Percentiles rank a stretch among this genome's conserved stretches.
These are phyloP conservation scores for Maniola hyperantus DNA, from an alignment of 2,888 invertebrate genomes.

Conservation along the genomic window DNA sequence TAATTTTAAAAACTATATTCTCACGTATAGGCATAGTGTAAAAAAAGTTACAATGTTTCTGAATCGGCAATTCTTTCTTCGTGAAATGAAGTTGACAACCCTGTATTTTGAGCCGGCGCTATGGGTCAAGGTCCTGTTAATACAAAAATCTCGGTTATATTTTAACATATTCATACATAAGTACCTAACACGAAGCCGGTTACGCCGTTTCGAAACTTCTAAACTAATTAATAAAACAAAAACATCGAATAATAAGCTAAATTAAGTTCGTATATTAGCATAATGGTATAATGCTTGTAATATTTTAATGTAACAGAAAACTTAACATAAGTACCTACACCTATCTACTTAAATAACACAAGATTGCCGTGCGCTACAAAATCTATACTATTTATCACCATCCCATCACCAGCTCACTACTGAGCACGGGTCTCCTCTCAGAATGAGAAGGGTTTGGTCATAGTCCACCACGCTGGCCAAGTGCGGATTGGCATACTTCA, in stretches of 20 bases:
- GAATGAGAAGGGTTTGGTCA: too few species aligned
- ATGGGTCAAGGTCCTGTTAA: constrained; percentile 50
- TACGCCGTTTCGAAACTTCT: constrained; percentile 29
- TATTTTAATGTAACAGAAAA: not conserved
- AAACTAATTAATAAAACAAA: constrained; percentile 24
- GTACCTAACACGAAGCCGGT: constrained; percentile 27
- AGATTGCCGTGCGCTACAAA: not conserved
- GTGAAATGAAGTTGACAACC: constrained; percentile 1
- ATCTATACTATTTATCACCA: too few species aligned
- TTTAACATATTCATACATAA: constrained; percentile 35
- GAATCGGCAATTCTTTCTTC: too few species aligned
- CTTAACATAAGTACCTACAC: not conserved
- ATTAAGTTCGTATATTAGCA: constrained; percentile 1
- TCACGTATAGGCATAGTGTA: too few species aligned
- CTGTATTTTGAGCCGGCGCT: constrained; percentile 44
- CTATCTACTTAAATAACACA: not conserved
- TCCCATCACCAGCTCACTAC: too few species aligned
- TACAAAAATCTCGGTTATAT: constrained; percentile 38
- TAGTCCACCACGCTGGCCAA: too few species aligned
- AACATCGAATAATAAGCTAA: constrained; percentile 17
- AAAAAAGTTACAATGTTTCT: too few species aligned
- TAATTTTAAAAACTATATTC: too few species aligned
- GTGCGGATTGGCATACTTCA: too few species aligned
- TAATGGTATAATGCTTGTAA: not conserved
- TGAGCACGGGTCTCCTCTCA: too few species aligned